Conservation (phyloP, 1,140 invertebrate species). For the Oncopeltus fasciatus region DNA sequence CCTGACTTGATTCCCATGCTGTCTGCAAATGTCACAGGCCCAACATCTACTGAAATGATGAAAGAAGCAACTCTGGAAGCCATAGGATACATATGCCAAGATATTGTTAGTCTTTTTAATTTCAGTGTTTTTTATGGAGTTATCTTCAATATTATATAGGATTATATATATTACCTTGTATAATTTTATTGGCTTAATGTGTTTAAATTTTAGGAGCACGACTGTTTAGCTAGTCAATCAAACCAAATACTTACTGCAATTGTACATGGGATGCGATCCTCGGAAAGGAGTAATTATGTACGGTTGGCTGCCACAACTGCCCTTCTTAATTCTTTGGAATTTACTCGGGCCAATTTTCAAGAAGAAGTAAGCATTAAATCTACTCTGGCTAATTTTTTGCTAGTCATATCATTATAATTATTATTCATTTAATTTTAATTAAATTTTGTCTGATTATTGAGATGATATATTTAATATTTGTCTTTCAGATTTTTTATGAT, state of each 20-base stretch:
- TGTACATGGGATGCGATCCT: conserved; percentile 88
- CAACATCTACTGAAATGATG: conserved; percentile 75
- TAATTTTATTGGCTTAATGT: neutral
- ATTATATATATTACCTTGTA: too few species aligned
- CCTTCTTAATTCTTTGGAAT: conserved; percentile 94
- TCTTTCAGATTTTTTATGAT: too few species aligned
- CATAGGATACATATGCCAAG: conserved; percentile 78
- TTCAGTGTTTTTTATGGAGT: neutral
- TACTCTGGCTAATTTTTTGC: too few species aligned
- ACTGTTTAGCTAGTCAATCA: conserved; percentile 76
- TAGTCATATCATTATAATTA: too few species aligned
- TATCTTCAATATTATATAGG: neutral
- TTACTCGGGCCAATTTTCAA: conserved; percentile 96
- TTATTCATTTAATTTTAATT: too few species aligned
- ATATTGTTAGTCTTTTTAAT: conserved; percentile 44
- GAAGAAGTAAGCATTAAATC: conserved; percentile 58
- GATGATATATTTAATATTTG: too few species aligned
- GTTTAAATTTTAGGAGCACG: conserved; percentile 49
- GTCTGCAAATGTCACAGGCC: conserved; percentile 76
- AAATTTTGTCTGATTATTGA: too few species aligned
- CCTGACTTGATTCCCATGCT: conserved; percentile 71
- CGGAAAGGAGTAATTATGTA: conserved; percentile 70
- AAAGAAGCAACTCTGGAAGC: conserved; percentile 93
- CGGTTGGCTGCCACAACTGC: conserved; percentile 90
- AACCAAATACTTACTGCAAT: conserved; percentile 97